phyloP scores from a whole-genome alignment of 1,140 invertebrate species.

The Microplitis mediator region DNA sequence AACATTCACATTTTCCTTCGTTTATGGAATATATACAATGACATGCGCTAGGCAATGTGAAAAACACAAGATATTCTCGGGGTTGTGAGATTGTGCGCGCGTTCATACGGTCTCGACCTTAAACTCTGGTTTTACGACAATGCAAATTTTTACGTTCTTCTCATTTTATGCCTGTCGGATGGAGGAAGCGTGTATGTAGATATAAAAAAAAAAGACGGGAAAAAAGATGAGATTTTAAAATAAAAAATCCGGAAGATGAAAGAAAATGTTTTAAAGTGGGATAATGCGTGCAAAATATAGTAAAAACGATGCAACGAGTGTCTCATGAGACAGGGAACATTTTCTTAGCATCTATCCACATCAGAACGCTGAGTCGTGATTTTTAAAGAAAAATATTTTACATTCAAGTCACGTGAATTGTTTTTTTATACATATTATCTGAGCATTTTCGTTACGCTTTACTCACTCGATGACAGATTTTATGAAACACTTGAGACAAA shows the following conservation, averaged over 20 bases:
- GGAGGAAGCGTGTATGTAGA: too few relatives aligned
- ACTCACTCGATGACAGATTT: constrained; percentile 26
- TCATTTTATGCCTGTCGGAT: constrained; percentile 21
- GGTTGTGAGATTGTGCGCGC: constrained; percentile 13
- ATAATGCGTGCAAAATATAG: neutral
- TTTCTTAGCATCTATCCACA: neutral
- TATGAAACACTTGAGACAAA: constrained; percentile 32
- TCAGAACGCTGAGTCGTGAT: neutral
- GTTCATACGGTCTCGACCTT: constrained; percentile 27
- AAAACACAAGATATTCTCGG: neutral
- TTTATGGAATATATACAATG: neutral
- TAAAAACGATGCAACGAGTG: neutral
- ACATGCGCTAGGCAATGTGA: neutral
- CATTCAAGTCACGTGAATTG: constrained; percentile 20
- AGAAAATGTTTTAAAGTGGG: neutral
- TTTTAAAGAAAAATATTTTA: constrained; percentile 19
- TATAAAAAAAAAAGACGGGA: constrained; percentile 2
- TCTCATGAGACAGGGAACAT: too few relatives aligned
- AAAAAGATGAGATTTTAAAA: neutral
- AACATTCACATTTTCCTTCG: constrained; percentile 15
- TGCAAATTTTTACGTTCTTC: constrained; percentile 43
- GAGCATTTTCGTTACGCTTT: neutral
- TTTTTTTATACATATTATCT: neutral
- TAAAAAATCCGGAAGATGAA: neutral
- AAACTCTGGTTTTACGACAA: constrained; percentile 39